Conservation (phyloP, 2,113 vertebrate genomes). For the Gadus chalcogrammus region DNA sequence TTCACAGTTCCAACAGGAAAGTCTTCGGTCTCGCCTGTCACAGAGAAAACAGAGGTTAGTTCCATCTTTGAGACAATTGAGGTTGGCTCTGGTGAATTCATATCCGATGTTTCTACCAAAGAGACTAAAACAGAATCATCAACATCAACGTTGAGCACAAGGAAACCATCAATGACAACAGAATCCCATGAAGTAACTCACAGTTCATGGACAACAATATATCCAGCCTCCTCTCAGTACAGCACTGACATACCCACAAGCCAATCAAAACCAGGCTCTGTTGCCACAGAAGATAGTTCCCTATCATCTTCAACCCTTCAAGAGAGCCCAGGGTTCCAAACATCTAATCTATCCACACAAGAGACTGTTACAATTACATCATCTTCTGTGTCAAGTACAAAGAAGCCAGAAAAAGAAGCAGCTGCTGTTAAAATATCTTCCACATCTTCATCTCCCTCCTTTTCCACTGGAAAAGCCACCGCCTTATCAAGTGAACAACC, state of each 20-base stretch:
- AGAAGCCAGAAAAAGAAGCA: background rate
- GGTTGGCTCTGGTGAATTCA: slow-evolving; percentile 23
- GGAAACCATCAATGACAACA: background rate
- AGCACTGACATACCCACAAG: slow-evolving; percentile 21
- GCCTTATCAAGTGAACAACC: background rate
- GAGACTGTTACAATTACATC: background rate
- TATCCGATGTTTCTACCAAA: slow-evolving; percentile 20
- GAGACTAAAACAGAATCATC: slow-evolving; percentile 9
- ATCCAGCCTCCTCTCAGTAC: background rate
- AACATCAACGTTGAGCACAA: background rate
- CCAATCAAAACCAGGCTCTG: background rate
- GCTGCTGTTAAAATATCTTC: background rate
- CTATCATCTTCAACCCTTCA: background rate
- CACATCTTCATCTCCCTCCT: background rate
- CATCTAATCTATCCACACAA: background rate
- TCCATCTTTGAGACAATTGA: slow-evolving; percentile 2
- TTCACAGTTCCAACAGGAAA: background rate
- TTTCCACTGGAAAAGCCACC: background rate
- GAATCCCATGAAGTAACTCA: background rate
- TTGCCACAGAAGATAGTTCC: background rate
- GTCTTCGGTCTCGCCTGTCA: background rate
- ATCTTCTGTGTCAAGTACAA: background rate
- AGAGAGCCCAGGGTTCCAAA: slow-evolving; percentile 11
- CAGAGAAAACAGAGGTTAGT: background rate
- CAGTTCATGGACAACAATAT: background rate